Evolutionary conservation across 2,113 vertebrate genomes (phyloP).

Genomic region (Channa maculata): DNA sequence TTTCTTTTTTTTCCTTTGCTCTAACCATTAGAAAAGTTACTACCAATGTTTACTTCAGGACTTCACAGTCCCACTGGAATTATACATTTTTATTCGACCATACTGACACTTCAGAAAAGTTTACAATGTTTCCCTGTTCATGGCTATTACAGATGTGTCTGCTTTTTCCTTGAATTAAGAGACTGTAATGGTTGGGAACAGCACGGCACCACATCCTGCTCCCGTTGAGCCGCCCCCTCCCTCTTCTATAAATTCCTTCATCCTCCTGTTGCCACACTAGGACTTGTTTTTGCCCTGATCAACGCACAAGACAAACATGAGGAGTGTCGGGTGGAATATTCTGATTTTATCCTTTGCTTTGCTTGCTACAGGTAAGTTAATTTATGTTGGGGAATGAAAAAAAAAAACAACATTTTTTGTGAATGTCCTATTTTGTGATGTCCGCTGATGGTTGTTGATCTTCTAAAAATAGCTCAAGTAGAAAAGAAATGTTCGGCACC

Average conservation of each 20-base stretch:
- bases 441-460: not conserved
- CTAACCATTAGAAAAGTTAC: no score
- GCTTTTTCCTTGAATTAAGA: no score
- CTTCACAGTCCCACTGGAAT: no score
- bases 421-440: not conserved
- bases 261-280: not conserved
- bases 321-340: not conserved
- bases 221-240: not conserved
- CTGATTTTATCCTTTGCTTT: conserved; percentile 22
- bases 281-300: not conserved
- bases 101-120: no score
- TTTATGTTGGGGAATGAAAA: no score
- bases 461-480: not conserved
- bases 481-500: conserved; percentile 37
- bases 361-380: conserved; percentile 60
- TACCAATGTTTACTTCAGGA: no score
- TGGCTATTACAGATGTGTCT: no score
- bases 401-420: not conserved
- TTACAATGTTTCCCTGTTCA: no score
- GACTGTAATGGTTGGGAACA: no score
- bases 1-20: no score
- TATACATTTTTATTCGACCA: no score
- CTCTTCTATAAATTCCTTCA: conserved; percentile 43
- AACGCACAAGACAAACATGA: conserved; percentile 33
- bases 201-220: not conserved